A percentile compares a stretch with the other conserved stretches of the same genome.
Evolutionary conservation across 2,888 invertebrate species (phyloP).

Genomic region (Acronicta alni): DNA sequence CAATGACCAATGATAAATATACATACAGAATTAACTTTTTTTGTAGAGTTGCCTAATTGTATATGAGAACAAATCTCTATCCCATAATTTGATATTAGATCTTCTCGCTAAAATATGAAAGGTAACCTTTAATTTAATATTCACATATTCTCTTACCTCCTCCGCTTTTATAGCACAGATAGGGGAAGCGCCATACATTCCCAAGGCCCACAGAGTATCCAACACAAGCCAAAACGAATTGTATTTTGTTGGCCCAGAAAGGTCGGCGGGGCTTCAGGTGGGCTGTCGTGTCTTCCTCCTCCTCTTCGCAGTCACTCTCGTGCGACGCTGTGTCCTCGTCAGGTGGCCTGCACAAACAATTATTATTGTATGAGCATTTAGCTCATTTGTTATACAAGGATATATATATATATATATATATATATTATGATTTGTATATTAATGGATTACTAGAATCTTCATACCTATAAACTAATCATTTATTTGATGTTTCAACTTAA

Average conservation of each 20-base stretch:
- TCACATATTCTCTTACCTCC: conserved; percentile 90
- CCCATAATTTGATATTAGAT: too few species aligned
- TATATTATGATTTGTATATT: too few species aligned
- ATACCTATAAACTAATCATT: too few species aligned
- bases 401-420: too few species aligned
- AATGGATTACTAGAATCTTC: too few species aligned
- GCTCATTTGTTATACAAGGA: not conserved
- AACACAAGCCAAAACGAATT: conserved; percentile 96
- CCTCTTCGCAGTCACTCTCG: conserved; percentile 93
- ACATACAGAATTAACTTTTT: too few species aligned
- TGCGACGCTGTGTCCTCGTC: conserved; percentile 93
- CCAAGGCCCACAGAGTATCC: conserved; percentile 97
- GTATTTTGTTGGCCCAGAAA: conserved; percentile 96
- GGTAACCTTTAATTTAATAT: too few species aligned
- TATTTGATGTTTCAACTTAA: too few species aligned
- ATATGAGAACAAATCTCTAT: too few species aligned
- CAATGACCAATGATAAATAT: too few species aligned
- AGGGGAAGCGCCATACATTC: conserved; percentile 97
- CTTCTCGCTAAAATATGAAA: too few species aligned
- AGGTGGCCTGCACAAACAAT: conserved; percentile 89
- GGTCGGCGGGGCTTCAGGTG: conserved; percentile 93
- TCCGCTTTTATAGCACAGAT: conserved; percentile 96
- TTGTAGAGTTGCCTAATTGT: too few species aligned
- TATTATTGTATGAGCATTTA: not conserved
- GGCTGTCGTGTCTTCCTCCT: conserved; percentile 92